Base-by-base conservation (phyloP, 2,113 vertebrate genomes). In the Lophura nycthemera region DNA sequence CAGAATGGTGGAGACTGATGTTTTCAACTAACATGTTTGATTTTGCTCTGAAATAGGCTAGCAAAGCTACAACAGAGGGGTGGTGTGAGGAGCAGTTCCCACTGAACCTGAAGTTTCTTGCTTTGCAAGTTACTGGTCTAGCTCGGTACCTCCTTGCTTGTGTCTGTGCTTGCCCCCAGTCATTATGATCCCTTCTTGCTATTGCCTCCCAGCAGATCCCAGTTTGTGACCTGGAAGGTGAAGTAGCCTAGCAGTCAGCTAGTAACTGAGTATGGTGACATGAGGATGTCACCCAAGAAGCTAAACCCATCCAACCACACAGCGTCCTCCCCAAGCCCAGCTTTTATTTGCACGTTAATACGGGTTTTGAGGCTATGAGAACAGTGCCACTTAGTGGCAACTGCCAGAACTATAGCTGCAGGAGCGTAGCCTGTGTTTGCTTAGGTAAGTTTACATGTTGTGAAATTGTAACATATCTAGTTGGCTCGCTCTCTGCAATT, bases 341-440 rank as follows among this genome's bases (percentile, higher is more conserved):
- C 16, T 83, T 88, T 73, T 63, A 32, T 59, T 82, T 71, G 29
- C 4, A 4, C 4, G 16, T 4, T 52, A 54, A 24, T 36, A 29
- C 6, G 21, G 40, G 38, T 30, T 88, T 81, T 42, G 88, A 92
- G 88, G 30, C 83, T 90, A 88, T 92, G 93, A 69, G 92, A 95
- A 95, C 81, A 96, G 94, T 90, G 95, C 93, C 92, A 93, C 95
- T 94, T 90, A 93, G 95, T 96, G 96, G 95, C 70, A 75, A 24
- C 20, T 79, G 11, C 32, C 48, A 84, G 83, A 94, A 94, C 17
- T 72, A 43, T 93, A 19, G 6, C 19, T 82, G 75, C 43, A 38
- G 69, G 60, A 64, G 13, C 14, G n/a, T 36, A 81, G 57, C 34
- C 42, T 77, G 30, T 29, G 43, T 27, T 63, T 47, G 18, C 32